Percentiles rank a stretch among this genome's conserved stretches.
phyloP scores from a whole-genome alignment of 2,113 vertebrate genomes.

The Chaenocephalus aceratus region DNA sequence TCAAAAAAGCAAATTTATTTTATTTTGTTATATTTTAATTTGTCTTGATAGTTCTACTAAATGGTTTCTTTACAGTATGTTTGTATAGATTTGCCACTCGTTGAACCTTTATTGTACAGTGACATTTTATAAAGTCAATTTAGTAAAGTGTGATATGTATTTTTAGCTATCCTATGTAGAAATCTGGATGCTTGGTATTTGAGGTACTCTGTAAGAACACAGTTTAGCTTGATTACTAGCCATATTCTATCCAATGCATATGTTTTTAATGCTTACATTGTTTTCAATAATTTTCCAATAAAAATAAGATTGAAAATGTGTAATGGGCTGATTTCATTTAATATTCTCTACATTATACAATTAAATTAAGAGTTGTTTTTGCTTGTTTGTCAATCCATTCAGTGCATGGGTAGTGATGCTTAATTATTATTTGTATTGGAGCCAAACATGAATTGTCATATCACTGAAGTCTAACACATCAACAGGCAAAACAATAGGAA shows the following conservation, averaged over 20 bases:
- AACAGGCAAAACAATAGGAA: not conserved
- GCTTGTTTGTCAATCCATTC: not conserved
- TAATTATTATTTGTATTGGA: not conserved
- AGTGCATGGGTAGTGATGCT: not conserved
- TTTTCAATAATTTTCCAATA: slow-evolving; percentile 80
- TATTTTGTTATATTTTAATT: slow-evolving; percentile 76
- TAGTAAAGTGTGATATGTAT: slow-evolving; percentile 79
- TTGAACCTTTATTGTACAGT: slow-evolving; percentile 81
- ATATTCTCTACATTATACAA: not conserved
- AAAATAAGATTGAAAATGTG: slow-evolving; percentile 65
- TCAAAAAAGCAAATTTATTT: slow-evolving; percentile 67
- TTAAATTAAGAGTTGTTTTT: not conserved
- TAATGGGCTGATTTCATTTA: not conserved
- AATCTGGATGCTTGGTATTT: slow-evolving; percentile 78
- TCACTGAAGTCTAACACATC: not conserved
- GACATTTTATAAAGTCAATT: slow-evolving; percentile 80
- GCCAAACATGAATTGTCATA: not conserved
- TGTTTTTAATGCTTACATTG: slow-evolving; percentile 80
- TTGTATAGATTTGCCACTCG: slow-evolving; percentile 78
- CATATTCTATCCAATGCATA: slow-evolving; percentile 80
- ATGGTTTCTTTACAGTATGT: slow-evolving; percentile 75
- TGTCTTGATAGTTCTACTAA: slow-evolving; percentile 72
- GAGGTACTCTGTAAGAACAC: slow-evolving; percentile 74
- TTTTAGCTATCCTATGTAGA: slow-evolving; percentile 81
- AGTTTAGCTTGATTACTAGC: slow-evolving; percentile 77